A percentile compares a stretch with the other conserved stretches of the same genome.
phyloP scores from a whole-genome alignment of 2,113 vertebrate species.

The Phalacrocorax pelagicus region DNA sequence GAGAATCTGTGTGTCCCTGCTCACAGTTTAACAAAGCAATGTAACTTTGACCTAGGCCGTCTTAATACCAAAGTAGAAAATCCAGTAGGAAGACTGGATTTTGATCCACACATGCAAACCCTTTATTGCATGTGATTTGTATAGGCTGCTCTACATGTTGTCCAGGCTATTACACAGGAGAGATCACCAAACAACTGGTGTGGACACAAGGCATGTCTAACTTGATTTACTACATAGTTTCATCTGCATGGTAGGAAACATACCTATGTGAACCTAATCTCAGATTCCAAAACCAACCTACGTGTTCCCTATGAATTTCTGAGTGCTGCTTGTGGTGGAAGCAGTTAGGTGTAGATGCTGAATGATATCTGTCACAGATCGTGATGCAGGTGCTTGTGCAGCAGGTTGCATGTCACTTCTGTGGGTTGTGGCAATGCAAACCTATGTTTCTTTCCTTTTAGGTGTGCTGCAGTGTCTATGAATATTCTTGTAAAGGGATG shows the following conservation, averaged over 20 bases:
- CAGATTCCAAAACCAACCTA: not conserved
- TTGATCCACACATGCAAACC: not conserved
- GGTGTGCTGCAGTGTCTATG: not conserved
- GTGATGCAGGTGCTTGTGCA: not conserved
- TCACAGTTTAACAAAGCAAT: not conserved
- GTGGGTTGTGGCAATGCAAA: not conserved
- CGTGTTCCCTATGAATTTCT: not conserved
- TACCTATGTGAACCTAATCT: not conserved
- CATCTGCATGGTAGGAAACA: not conserved
- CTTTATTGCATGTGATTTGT: not conserved
- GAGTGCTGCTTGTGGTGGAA: not conserved
- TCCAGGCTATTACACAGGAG: not conserved
- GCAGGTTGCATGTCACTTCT: not conserved
- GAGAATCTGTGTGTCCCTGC: not conserved
- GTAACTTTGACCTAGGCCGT: not conserved
- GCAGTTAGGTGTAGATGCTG: not conserved
- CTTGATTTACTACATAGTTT: not conserved
- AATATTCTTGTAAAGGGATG: not conserved
- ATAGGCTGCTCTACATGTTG: not conserved
- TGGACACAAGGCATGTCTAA: not conserved
- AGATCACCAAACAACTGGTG: not conserved
- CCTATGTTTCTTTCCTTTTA: not conserved
- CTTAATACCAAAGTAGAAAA: not conserved
- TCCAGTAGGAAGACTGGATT: not conserved
- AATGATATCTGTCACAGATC: not conserved